Evolutionary conservation across 2,888 invertebrate species (phyloP), one percentile per base, ranked within the genome.

Genomic region (Oxyteleia sp.): DNA sequence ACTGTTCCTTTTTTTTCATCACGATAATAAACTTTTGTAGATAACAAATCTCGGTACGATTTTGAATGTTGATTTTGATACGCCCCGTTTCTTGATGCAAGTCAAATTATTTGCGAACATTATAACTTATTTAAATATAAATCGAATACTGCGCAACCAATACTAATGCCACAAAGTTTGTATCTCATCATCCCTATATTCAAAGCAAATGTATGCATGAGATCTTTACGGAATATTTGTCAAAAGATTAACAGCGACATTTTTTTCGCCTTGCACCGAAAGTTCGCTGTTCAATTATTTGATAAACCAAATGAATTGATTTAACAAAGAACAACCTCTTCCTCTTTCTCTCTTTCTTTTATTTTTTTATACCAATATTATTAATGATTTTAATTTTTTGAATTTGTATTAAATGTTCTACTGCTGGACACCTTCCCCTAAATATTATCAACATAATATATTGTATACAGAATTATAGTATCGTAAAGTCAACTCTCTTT

Each of bases 81-180:
- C 32, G 49, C 41, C 47, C 64, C 13, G 74, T 55, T 74, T 75
- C 75, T 64, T 66, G 64, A 16, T 57, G 55, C 64, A 16, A 63
- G 75, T 64, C 64, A 49, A 64, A 55, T 51, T 53, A 35, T 63
- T 61, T 45, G 15, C 43, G 26, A 53, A 55, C 69, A 69, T 71
- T 71, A 66, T 80, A 80, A 80, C 71, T 64, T 80, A 80, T 80
- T 80, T 80, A 72, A 80, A 71, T 80, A 72, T 72, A 80, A 80
- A 80, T 80, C 80, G 72, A 47, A 72, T 68, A 18, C 45, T 15
- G 45, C 20, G 68, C 72, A 59, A 18, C 43, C 71, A 71, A 79
- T 79, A 80, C 35, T 49, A 59, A 72, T 59, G 51, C 59, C 43
- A 10, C 32, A 45, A 66, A 68, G 41, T 80, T 72, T 38, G 51